Evolutionary conservation across 2,888 invertebrate species (phyloP).

Genomic region (Barypeithes pellucidus): DNA sequence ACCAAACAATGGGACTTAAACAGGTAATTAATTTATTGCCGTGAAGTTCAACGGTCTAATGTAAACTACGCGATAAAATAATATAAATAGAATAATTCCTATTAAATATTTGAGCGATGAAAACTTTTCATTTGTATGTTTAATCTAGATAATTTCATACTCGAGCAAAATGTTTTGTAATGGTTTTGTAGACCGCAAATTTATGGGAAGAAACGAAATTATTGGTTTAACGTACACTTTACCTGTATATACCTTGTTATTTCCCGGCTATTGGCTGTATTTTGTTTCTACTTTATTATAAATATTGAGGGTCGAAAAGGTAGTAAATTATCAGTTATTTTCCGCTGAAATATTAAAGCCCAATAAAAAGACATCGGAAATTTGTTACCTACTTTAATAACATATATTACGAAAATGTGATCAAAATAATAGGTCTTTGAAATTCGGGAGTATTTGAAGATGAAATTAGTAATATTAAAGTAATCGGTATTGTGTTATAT

Average conservation of each 20-base stretch:
- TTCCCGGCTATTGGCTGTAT: constrained; percentile 46
- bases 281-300: constrained; percentile 48
- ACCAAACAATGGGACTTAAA: no score
- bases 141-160: constrained; percentile 15
- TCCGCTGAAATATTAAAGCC: constrained; percentile 45
- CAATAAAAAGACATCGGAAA: constrained; percentile 46
- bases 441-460: constrained; percentile 1
- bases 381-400: constrained; percentile 37
- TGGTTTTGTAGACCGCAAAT: constrained; percentile 51
- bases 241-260: constrained; percentile 51
- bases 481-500: not conserved
- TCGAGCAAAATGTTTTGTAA: constrained; percentile 36
- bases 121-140: not conserved
- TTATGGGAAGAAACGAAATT: constrained; percentile 51
- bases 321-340: constrained; percentile 48
- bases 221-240: constrained; percentile 47
- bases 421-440: constrained; percentile 10
- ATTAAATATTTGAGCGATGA: no score
- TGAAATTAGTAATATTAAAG: not conserved
- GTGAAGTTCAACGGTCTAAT: no score
- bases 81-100: no score
- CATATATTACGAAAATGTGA: constrained; percentile 27
- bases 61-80: no score
- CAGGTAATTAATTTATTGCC: no score
- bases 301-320: constrained; percentile 53